A percentile compares a stretch with the other conserved stretches of the same genome.
These are phyloP conservation scores for Neoseiulus cucumeris DNA, from an alignment of 1,140 invertebrate species.

Conservation along the genomic window DNA sequence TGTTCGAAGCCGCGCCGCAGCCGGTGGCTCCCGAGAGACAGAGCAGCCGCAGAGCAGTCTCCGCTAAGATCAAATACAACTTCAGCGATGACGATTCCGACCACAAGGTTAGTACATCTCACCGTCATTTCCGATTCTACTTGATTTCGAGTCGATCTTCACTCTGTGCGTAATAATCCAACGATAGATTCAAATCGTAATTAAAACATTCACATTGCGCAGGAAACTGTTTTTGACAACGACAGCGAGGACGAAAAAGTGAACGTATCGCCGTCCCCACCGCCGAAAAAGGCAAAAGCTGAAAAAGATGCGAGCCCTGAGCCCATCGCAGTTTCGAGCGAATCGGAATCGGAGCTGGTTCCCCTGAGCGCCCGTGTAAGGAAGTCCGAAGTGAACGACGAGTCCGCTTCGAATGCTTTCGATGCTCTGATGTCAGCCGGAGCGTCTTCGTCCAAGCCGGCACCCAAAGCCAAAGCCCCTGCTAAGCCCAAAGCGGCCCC, in stretches of 20 bases:
- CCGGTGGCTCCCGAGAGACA: neutral
- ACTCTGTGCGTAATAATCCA: no score
- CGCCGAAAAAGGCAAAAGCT: neutral
- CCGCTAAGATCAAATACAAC: slow-evolving; percentile 6
- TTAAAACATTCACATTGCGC: no score
- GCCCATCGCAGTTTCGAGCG: neutral
- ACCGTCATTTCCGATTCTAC: no score
- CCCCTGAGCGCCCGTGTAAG: neutral
- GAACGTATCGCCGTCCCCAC: neutral
- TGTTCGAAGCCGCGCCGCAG: neutral
- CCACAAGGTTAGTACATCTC: neutral
- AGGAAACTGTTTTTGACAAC: neutral
- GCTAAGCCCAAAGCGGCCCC: neutral
- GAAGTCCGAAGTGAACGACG: neutral
- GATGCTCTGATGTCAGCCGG: neutral
- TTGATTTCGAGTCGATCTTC: no score
- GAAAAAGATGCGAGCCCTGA: neutral
- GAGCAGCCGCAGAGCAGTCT: neutral
- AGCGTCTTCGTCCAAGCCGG: neutral
- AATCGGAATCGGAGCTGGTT: neutral
- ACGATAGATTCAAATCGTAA: no score
- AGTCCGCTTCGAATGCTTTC: slow-evolving; percentile 3
- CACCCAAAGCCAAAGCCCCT: neutral
- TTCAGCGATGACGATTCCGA: slow-evolving; percentile 9
- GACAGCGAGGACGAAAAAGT: neutral